Conservation (phyloP, 2,113 vertebrate genomes). For the Thunnus thynnus region DNA sequence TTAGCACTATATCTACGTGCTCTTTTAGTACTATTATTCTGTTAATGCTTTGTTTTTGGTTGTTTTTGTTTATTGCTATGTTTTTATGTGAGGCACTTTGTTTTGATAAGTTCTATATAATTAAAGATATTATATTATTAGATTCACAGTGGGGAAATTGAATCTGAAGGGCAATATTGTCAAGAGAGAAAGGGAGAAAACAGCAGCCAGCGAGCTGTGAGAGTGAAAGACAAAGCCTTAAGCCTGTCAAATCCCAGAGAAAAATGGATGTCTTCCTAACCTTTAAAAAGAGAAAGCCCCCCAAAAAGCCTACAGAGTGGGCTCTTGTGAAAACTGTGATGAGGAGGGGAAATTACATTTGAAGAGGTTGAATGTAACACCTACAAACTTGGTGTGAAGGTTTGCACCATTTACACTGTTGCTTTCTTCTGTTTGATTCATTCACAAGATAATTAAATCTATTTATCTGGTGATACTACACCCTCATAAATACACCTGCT, state of each 20-base stretch:
- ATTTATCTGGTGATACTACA: not conserved
- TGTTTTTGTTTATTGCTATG: too few species aligned
- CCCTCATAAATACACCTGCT: not conserved
- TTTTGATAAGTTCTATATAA: too few species aligned
- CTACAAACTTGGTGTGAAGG: conserved; percentile 12
- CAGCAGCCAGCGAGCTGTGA: conserved; percentile 27
- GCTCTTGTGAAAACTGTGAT: conserved; percentile 7
- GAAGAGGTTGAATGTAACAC: conserved; percentile 27
- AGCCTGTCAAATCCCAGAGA: conserved; percentile 32
- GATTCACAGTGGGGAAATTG: conserved; percentile 57
- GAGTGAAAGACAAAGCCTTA: conserved; percentile 35
- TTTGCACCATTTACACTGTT: not conserved
- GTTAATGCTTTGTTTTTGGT: too few species aligned
- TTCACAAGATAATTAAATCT: not conserved
- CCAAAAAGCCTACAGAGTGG: not conserved
- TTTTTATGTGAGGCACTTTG: too few species aligned
- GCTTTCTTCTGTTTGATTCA: not conserved
- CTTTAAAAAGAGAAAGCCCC: conserved; percentile 32
- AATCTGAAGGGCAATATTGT: conserved; percentile 61
- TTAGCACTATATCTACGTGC: too few species aligned
- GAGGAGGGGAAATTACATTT: conserved; percentile 19
- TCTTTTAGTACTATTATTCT: too few species aligned
- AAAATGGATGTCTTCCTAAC: conserved; percentile 35
- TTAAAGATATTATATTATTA: too few species aligned
- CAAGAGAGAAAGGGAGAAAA: conserved; percentile 23